Evolutionary conservation across 2,113 vertebrate genomes (phyloP).

Genomic region (Oncorhynchus keta): DNA sequence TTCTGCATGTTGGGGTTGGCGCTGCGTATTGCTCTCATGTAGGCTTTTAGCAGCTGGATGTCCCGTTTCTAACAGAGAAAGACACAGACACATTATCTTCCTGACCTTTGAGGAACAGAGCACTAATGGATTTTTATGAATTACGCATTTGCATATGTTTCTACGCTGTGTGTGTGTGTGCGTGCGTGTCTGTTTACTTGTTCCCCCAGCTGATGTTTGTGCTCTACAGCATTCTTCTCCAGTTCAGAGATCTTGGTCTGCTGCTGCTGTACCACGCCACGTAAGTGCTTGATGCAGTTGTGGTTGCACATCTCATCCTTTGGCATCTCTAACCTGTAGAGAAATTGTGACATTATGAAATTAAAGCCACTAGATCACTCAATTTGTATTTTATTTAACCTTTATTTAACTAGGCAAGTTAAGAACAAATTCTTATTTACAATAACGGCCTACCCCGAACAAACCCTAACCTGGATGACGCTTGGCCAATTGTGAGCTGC

Average conservation of each 20-base stretch:
- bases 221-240: conserved; percentile 90
- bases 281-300: conserved; percentile 94
- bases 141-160: neutral
- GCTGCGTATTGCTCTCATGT: conserved; percentile 96
- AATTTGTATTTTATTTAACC: neutral
- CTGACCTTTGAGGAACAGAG: neutral
- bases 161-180: neutral
- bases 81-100: conserved; percentile 12
- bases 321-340: conserved; percentile 91
- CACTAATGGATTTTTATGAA: neutral
- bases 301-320: conserved; percentile 95
- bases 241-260: conserved; percentile 91
- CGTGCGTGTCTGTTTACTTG: conserved; percentile 75
- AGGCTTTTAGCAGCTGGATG: conserved; percentile 96
- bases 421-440: no score
- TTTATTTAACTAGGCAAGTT: no score
- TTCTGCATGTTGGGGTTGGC: conserved; percentile 97
- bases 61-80: conserved; percentile 84
- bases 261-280: conserved; percentile 91
- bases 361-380: neutral
- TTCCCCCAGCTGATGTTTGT: conserved; percentile 94
- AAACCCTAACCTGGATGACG: no score
- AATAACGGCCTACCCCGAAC: no score
- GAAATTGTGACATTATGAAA: neutral
- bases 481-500: no score